Conservation (phyloP, 1,140 invertebrate genomes). For the Drosophila littoralis region DNA sequence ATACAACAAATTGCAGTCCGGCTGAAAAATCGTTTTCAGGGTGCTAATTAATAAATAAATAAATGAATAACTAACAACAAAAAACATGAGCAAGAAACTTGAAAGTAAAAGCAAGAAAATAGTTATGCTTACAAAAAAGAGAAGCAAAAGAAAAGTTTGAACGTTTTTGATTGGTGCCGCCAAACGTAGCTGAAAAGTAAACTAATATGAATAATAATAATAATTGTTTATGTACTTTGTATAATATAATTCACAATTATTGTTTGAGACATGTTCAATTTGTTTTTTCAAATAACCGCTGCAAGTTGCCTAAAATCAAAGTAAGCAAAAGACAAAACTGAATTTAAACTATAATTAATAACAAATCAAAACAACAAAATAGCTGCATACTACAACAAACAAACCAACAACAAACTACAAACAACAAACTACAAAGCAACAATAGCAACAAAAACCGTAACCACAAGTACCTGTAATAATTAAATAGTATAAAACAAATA, state of each 20-base stretch:
- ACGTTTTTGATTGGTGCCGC: constrained; percentile 84
- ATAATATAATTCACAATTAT: constrained; percentile 38
- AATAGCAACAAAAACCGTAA: constrained; percentile 83
- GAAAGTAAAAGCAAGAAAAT: constrained; percentile 35
- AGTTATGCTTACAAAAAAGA: constrained; percentile 35
- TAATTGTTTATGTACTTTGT: constrained; percentile 65
- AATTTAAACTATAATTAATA: constrained; percentile 45
- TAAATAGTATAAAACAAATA: constrained; percentile 70
- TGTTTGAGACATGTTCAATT: constrained; percentile 19
- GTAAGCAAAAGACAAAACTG: constrained; percentile 41
- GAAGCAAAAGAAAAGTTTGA: constrained; percentile 71
- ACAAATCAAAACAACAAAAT: constrained; percentile 39
- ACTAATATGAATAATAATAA: background rate
- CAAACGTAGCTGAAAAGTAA: constrained; percentile 35
- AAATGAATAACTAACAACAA: constrained; percentile 34
- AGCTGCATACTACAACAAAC: constrained; percentile 54
- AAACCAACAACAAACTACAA: constrained; percentile 42
- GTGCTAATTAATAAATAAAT: constrained; percentile 72
- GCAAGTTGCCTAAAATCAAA: constrained; percentile 60
- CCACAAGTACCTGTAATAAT: constrained; percentile 84
- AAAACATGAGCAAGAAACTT: constrained; percentile 35
- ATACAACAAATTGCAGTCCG: constrained; percentile 66
- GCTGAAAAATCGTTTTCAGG: constrained; percentile 84
- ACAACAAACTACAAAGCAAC: constrained; percentile 72
- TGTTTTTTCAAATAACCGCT: constrained; percentile 48